Evolutionary conservation across 1,140 invertebrate species (phyloP).

Genomic region (Zaprionus ornatus): DNA sequence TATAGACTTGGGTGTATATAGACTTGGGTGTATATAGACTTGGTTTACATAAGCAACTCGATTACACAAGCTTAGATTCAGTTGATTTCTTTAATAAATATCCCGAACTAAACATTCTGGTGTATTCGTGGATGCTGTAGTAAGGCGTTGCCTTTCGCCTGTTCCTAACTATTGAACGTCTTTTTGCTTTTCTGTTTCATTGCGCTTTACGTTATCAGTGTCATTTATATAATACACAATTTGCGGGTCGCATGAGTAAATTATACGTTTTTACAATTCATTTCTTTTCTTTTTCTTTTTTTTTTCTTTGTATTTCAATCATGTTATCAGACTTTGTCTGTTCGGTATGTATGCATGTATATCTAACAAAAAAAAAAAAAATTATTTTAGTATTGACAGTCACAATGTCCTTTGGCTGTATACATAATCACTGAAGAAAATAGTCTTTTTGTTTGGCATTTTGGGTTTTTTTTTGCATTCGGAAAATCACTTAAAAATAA

Average conservation of each 20-base stretch:
- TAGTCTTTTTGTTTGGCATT: constrained; percentile 25
- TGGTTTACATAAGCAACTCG: constrained; percentile 46
- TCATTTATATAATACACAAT: constrained; percentile 1
- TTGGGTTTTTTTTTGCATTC: background rate
- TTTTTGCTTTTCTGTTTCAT: background rate
- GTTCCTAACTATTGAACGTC: background rate
- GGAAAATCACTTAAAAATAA: background rate
- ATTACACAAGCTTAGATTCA: constrained; percentile 26
- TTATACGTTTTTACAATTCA: background rate
- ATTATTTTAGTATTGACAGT: constrained; percentile 36
- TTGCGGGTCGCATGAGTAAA: no score
- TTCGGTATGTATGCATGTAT: constrained; percentile 59
- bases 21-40: background rate
- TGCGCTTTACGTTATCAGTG: background rate
- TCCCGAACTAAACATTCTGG: background rate
- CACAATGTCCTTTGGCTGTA: constrained; percentile 12
- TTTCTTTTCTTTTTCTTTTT: no score
- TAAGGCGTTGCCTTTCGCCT: constrained; percentile 13
- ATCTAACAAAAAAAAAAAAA: no score
- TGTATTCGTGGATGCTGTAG: background rate
- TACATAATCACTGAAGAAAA: constrained; percentile 33
- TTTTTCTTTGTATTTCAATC: background rate
- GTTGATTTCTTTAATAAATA: no score
- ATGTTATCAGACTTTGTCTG: background rate
- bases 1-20: no score